Evolutionary conservation across 2,888 invertebrate genomes (phyloP).

Genomic region (Sthenelais limicola): DNA sequence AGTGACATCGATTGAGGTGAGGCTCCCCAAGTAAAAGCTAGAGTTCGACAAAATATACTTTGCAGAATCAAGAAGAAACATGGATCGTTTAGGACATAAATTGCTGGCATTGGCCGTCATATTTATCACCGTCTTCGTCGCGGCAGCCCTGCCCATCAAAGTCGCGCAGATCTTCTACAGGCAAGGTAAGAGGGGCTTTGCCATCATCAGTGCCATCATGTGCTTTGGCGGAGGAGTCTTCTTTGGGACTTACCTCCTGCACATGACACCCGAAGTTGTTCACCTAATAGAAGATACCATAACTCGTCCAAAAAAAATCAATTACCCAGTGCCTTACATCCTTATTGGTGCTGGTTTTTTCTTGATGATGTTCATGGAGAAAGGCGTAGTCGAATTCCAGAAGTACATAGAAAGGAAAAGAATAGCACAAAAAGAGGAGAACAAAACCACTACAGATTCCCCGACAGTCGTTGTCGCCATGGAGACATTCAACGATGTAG

Average conservation of each 20-base stretch:
- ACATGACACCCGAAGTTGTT: slow-evolving; percentile 44
- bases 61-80: no score
- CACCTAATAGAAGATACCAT: slow-evolving; percentile 34
- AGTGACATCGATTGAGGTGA: no score
- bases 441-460: no score
- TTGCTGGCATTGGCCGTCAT: slow-evolving; percentile 26
- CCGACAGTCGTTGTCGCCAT: no score
- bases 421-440: no score
- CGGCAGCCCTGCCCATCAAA: slow-evolving; percentile 41
- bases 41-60: no score
- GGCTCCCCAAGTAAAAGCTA: no score
- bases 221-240: slow-evolving; percentile 50
- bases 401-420: no score
- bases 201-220: slow-evolving; percentile 38
- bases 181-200: slow-evolving; percentile 35
- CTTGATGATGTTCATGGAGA: slow-evolving; percentile 41
- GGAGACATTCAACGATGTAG: no score
- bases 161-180: slow-evolving; percentile 41
- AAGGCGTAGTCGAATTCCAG: neutral
- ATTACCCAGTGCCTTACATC: slow-evolving; percentile 43
- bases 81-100: slow-evolving; percentile 33
- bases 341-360: slow-evolving; percentile 47
- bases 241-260: slow-evolving; percentile 42
- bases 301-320: slow-evolving; percentile 40
- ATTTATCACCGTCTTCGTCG: neutral